Evolutionary conservation across 2,113 vertebrate genomes (phyloP), one percentile per base, ranked within the genome.

Genomic region (Leptosomus discolor): DNA sequence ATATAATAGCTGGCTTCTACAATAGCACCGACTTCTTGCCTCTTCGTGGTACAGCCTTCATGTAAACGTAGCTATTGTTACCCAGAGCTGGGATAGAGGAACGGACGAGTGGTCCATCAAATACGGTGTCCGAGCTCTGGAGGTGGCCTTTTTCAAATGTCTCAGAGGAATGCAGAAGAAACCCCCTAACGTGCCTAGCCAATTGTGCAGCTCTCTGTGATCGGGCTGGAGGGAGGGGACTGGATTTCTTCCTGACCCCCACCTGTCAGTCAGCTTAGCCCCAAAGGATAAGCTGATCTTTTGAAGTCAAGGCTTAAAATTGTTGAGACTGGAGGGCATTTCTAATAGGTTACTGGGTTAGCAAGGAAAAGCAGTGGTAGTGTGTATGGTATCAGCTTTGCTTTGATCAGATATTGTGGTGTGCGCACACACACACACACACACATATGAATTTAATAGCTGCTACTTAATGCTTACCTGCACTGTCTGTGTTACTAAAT

Each of bases 241-340:
- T 19, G 81, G n/a, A 36, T 60, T 95, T 75, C 77, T 41, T 54
- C 76, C 75, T 56, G 85, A 68, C 57, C 91, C 85, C 69, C 63
- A 63, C 65, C 96, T 86, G 90, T 53, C 96, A 45, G 6, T 88
- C 91, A 36, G 86, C 45, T 91, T 11, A 46, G 91, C 85, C 71
- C 69, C 39, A 9, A 67, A 65, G 92, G 83, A 68, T 79, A 84
- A 92, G 75, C 76, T 64, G 91, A n/a, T 48, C 94, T 94, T 96
- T 94, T 95, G 95, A 96, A 95, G 95, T 93, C 61, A 4, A 29
- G 93, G 64, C 86, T 94, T 94, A 87, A 92, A 92, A 88, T 93
- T 85, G 58, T 70, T 88, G 93, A 41, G 92, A 70, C 95, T 51
- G 61, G 87, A 93, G 95, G 96, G 91, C 81, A 8, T 96, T 91